These are phyloP conservation scores for Daphoenositta chrysoptera DNA, from an alignment of 2,113 vertebrate species.

Conservation along the genomic window DNA sequence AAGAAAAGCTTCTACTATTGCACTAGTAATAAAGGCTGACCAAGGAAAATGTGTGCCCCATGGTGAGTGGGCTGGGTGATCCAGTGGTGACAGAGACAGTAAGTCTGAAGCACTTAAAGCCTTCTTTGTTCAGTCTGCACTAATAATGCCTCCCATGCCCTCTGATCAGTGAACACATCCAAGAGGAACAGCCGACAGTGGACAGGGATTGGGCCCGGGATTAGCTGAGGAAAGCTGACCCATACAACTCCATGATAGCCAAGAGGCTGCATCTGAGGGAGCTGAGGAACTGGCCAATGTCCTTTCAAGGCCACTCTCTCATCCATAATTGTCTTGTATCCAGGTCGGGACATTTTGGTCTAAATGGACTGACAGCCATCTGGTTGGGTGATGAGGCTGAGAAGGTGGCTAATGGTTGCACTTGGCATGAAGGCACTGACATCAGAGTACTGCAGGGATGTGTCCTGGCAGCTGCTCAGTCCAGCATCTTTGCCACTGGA, in stretches of 20 bases:
- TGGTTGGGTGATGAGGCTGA: background rate
- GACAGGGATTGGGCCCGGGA: background rate
- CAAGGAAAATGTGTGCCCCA: background rate
- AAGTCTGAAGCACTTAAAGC: background rate
- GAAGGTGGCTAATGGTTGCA: background rate
- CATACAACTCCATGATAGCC: accelerated
- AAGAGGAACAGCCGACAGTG: background rate
- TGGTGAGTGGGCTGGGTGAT: background rate
- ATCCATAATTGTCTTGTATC: background rate
- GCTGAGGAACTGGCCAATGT: background rate
- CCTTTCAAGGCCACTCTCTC: background rate
- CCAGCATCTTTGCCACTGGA: background rate
- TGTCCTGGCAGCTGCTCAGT: background rate
- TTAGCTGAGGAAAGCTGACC: background rate
- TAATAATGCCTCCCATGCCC: background rate
- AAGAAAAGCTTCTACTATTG: background rate
- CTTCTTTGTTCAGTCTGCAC: background rate
- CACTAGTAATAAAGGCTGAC: background rate
- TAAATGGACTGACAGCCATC: background rate
- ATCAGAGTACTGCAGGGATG: background rate
- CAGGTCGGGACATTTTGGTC: background rate
- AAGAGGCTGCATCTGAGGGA: background rate
- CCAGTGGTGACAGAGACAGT: background rate
- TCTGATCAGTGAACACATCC: background rate
- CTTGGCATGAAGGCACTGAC: background rate